Conservation (phyloP, 2,888 invertebrate species). For the Automeris io region DNA sequence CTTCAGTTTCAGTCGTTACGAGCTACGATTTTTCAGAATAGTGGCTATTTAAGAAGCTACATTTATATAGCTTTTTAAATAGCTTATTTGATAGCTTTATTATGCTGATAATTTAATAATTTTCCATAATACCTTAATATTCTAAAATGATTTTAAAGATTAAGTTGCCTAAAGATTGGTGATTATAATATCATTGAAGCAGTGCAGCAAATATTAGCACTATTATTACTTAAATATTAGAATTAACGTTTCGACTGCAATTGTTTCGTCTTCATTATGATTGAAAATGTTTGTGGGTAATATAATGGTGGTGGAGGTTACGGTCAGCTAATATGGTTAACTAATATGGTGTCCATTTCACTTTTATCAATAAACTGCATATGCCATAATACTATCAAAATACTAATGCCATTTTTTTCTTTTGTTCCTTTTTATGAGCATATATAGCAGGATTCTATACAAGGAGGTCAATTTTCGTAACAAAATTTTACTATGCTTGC, state of each 20-base stretch:
- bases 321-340: conserved; percentile 15
- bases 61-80: no score
- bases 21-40: no score
- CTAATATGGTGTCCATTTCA: conserved; percentile 8
- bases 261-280: not conserved
- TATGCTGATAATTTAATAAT: no score
- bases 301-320: conserved; percentile 44
- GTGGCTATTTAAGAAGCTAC: no score
- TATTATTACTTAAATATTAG: no score
- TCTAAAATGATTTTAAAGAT: no score
- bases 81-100: no score
- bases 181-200: no score
- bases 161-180: no score
- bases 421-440: conserved; percentile 70
- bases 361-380: conserved; percentile 11
- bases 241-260: not conserved
- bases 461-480: conserved; percentile 73
- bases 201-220: no score
- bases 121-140: no score
- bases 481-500: conserved; percentile 71
- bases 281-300: not conserved
- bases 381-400: conserved; percentile 30
- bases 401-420: conserved; percentile 73
- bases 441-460: conserved; percentile 75
- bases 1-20: no score